A percentile compares a stretch with the other conserved stretches of the same genome.
Evolutionary conservation across 2,797 vertebrate genomes (phyloP).

Genomic region (Amphiprion clarkii): DNA sequence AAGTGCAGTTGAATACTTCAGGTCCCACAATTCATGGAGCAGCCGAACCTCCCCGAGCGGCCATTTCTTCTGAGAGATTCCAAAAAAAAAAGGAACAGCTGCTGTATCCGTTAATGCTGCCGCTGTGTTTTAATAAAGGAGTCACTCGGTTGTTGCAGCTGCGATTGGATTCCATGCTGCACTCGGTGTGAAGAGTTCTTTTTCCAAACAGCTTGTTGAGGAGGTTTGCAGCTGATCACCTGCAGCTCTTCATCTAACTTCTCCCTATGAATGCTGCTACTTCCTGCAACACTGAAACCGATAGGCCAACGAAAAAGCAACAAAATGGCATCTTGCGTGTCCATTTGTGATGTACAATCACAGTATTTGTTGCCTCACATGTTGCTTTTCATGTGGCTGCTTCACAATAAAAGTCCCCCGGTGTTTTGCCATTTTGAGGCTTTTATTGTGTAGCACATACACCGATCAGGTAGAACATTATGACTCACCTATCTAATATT

Average conservation of each 20-base stretch:
- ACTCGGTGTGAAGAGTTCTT: neutral
- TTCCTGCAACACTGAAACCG: neutral
- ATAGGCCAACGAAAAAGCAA: no score
- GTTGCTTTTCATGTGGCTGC: no score
- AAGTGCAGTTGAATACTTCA: neutral
- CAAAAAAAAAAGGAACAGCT: neutral
- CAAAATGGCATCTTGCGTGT: neutral
- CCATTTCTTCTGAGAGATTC: neutral
- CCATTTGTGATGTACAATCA: neutral
- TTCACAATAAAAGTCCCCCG: no score
- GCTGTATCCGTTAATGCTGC: no score
- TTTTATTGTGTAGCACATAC: no score
- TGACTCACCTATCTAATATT: no score
- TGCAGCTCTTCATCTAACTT: neutral
- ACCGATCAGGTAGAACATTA: no score
- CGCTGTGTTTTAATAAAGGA: neutral
- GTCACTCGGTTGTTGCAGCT: neutral
- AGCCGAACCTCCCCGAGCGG: neutral
- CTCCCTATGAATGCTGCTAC: neutral
- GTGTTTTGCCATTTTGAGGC: no score
- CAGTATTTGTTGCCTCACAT: no score
- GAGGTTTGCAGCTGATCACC: neutral
- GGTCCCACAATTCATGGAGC: no score
- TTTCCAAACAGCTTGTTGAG: neutral
- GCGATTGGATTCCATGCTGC: neutral